Percentiles rank a stretch among this genome's conserved stretches.
Conservation (phyloP, 2,888 invertebrate species). For the Tricholauxania praeusta region DNA sequence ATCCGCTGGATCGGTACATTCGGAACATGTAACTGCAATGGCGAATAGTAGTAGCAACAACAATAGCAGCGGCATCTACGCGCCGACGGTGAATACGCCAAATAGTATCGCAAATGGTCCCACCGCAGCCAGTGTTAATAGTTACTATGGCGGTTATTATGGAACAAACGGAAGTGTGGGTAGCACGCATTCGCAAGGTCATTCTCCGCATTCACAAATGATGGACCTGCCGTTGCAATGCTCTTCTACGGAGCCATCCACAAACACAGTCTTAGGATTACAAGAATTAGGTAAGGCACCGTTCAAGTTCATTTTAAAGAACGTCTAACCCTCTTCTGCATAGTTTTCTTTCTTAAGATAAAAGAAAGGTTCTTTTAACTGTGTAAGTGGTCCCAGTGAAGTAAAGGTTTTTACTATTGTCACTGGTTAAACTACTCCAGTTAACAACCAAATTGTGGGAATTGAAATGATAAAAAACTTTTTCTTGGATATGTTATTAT, state of each 20-base stretch:
- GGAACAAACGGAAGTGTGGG: slow-evolving; percentile 62
- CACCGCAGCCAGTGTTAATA: slow-evolving; percentile 42
- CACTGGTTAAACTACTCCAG: too few relatives aligned
- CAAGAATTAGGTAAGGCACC: slow-evolving; percentile 66
- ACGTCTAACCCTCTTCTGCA: too few relatives aligned
- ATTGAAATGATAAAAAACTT: too few relatives aligned
- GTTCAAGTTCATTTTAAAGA: too few relatives aligned
- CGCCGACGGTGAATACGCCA: slow-evolving; percentile 55
- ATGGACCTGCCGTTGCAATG: slow-evolving; percentile 68
- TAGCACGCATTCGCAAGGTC: slow-evolving; percentile 63
- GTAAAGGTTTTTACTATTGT: too few relatives aligned
- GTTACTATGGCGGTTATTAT: slow-evolving; percentile 66
- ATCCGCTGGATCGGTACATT: slow-evolving; percentile 59
- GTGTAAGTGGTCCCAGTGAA: too few relatives aligned
- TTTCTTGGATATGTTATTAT: too few relatives aligned
- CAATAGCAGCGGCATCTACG: slow-evolving; percentile 55
- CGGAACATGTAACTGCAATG: slow-evolving; percentile 49
- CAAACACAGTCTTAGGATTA: slow-evolving; percentile 67
- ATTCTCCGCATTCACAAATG: slow-evolving; percentile 65
- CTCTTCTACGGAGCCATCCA: slow-evolving; percentile 66
- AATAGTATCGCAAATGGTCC: slow-evolving; percentile 32
- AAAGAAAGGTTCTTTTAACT: too few relatives aligned
- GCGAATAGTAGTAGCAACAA: slow-evolving; percentile 51
- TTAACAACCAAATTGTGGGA: too few relatives aligned
- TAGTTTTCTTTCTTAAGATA: too few relatives aligned